phyloP scores from a whole-genome alignment of 2,888 invertebrate genomes.

The Melinaea marsaeus region DNA sequence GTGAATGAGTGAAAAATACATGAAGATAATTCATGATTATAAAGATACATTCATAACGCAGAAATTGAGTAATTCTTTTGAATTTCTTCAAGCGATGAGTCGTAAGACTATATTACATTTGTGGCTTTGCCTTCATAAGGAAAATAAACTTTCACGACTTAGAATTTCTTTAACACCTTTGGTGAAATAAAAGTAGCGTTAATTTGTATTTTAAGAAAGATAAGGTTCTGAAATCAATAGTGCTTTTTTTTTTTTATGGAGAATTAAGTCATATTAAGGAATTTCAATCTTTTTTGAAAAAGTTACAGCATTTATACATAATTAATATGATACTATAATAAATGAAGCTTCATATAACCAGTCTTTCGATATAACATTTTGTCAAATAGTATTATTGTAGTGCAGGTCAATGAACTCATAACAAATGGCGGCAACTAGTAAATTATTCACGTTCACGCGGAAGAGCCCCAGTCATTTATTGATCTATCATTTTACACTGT shows the following conservation, averaged over 20 bases:
- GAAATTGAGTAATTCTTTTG: background rate
- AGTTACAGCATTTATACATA: background rate
- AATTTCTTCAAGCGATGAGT: background rate
- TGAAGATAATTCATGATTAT: background rate
- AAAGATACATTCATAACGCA: background rate
- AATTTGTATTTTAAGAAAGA: background rate
- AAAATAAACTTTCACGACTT: background rate
- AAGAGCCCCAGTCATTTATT: conserved; percentile 22
- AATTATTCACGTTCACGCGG: conserved; percentile 32
- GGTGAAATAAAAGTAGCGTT: background rate
- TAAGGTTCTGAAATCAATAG: too few species aligned
- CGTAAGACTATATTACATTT: background rate
- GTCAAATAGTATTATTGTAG: conserved; percentile 5
- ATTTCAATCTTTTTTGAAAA: too few species aligned
- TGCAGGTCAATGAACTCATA: conserved; percentile 27
- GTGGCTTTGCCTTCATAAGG: background rate
- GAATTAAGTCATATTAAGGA: too few species aligned
- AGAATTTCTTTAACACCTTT: background rate
- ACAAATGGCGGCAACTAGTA: conserved; percentile 27
- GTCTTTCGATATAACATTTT: too few species aligned
- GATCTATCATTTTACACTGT: conserved; percentile 20
- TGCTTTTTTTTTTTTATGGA: too few species aligned
- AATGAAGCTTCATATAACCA: conserved; percentile 14
- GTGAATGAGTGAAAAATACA: too few species aligned
- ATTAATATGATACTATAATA: too few species aligned